A percentile compares a stretch with the other conserved stretches of the same genome.
These are phyloP conservation scores for Lethocerus indicus DNA, from an alignment of 1,140 invertebrate genomes.

Conservation along the genomic window DNA sequence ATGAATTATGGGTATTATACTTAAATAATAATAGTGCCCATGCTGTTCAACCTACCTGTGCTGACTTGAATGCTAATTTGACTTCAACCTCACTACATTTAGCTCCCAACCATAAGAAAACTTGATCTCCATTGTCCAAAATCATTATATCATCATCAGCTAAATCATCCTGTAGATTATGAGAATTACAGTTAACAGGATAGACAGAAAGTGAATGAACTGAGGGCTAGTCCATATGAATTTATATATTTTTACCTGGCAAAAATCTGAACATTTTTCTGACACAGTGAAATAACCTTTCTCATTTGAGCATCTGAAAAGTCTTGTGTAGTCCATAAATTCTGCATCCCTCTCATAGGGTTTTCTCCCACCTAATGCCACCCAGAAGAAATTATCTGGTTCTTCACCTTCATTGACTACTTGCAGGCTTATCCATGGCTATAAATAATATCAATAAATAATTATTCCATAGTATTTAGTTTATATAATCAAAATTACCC, in stretches of 20 bases:
- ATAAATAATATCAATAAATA: constrained; percentile 14
- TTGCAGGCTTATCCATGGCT: constrained; percentile 67
- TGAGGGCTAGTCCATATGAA: not conserved
- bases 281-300: constrained; percentile 98
- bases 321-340: constrained; percentile 84
- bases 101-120: constrained; percentile 95
- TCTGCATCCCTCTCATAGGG: constrained; percentile 80
- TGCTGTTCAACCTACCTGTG: constrained; percentile 82
- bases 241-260: constrained; percentile 50
- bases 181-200: not conserved
- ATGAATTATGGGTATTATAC: no score
- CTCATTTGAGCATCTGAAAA: constrained; percentile 98
- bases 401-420: constrained; percentile 93
- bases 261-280: constrained; percentile 99
- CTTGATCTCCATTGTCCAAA: constrained; percentile 92
- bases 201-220: not conserved
- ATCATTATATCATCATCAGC: constrained; percentile 99
- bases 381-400: constrained; percentile 98
- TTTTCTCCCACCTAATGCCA: constrained; percentile 82
- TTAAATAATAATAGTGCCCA: no score
- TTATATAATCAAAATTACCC: no score
- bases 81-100: constrained; percentile 97
- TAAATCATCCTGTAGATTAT: constrained; percentile 67
- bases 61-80: constrained; percentile 95
- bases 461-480: no score